A percentile compares a stretch with the other conserved stretches of the same genome.
phyloP scores from a whole-genome alignment of 2,113 vertebrate species.

The Axis porcinus region DNA sequence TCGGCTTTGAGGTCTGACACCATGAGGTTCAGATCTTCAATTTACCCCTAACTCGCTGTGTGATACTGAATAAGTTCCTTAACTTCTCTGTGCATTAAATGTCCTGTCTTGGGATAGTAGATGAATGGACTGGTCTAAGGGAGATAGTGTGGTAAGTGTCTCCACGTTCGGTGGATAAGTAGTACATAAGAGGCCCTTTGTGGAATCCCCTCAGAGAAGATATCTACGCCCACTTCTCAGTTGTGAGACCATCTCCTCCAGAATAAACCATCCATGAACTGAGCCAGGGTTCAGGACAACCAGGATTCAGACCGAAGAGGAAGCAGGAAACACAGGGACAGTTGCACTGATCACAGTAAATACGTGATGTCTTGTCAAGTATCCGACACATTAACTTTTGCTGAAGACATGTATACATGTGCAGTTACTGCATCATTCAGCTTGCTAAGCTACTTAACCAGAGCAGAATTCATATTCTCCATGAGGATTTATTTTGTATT shows the following conservation, averaged over 20 bases:
- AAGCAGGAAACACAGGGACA: not conserved
- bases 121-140: not conserved
- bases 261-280: not conserved
- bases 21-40: not conserved
- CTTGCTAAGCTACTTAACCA: not conserved
- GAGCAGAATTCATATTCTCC: not conserved
- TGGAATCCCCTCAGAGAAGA: not conserved
- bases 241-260: not conserved
- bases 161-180: not conserved
- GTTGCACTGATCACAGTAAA: not conserved
- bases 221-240: not conserved
- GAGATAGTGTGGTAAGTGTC: too few species aligned
- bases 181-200: not conserved
- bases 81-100: not conserved
- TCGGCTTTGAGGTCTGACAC: not conserved
- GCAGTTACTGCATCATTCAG: not conserved
- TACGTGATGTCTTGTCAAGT: not conserved
- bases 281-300: not conserved
- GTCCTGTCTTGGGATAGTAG: not conserved
- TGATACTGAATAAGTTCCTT: not conserved
- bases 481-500: not conserved
- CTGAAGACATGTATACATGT: not conserved
- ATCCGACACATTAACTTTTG: not conserved
- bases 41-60: not conserved
- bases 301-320: not conserved